Evolutionary conservation across 2,113 vertebrate species (phyloP).

Genomic region (Phyllostomus hastatus): DNA sequence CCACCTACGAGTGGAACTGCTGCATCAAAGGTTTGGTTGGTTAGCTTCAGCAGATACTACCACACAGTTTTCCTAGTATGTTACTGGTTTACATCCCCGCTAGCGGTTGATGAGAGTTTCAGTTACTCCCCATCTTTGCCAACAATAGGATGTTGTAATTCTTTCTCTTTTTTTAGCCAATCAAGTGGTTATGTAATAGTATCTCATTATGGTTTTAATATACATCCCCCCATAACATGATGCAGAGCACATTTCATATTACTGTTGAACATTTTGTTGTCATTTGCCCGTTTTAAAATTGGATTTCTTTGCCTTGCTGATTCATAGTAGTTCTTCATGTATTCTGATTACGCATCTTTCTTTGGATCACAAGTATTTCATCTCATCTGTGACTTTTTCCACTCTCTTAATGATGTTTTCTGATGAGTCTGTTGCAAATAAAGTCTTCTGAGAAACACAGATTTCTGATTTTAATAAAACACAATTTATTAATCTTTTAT

Average conservation of each 20-base stretch:
- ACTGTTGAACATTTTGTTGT: not conserved
- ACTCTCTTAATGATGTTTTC: not conserved
- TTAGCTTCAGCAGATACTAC: not conserved
- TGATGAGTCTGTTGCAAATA: not conserved
- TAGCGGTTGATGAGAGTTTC: accelerated
- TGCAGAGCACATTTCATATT: not conserved
- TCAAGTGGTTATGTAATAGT: not conserved
- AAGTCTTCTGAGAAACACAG: not conserved
- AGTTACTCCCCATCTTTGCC: not conserved
- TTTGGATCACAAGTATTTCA: not conserved
- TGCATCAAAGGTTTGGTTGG: not conserved
- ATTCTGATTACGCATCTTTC: not conserved
- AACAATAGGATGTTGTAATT: not conserved
- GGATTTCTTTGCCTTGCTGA: not conserved
- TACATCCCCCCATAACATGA: not conserved
- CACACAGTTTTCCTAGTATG: not conserved
- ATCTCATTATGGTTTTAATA: not conserved
- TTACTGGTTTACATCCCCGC: not conserved
- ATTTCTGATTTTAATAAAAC: not conserved
- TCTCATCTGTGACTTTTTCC: not conserved
- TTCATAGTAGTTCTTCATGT: not conserved
- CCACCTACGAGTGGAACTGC: not conserved
- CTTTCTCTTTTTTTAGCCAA: not conserved
- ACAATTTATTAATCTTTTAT: not conserved
- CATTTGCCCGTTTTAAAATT: not conserved